Conservation (phyloP, 2,888 invertebrate genomes). For the Agriotes lineatus region DNA sequence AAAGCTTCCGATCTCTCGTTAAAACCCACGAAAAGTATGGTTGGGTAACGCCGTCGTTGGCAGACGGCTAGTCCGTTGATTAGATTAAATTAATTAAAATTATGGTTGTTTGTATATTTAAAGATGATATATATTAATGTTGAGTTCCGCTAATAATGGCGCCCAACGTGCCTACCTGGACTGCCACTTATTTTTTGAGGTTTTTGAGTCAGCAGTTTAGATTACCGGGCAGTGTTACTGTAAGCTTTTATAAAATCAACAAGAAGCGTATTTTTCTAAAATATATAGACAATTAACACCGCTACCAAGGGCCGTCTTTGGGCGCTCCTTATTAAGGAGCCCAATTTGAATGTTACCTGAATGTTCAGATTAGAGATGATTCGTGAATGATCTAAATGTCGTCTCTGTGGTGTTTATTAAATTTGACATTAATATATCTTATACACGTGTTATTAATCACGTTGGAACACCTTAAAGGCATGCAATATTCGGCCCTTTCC, state of each 20-base stretch:
- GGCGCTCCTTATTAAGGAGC: constrained; percentile 28
- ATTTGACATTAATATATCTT: constrained; percentile 20
- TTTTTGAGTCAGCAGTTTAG: neutral
- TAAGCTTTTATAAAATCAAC: neutral
- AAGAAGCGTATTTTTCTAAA: constrained; percentile 14
- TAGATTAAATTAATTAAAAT: constrained; percentile 23
- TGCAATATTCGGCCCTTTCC: neutral
- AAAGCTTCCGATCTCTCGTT: constrained; percentile 87
- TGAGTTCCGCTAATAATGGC: constrained; percentile 30
- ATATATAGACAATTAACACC: neutral
- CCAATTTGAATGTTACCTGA: constrained; percentile 45
- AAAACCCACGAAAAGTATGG: constrained; percentile 93
- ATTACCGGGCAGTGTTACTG: neutral
- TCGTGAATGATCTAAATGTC: constrained; percentile 37
- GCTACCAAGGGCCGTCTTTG: neutral
- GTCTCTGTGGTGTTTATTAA: constrained; percentile 35
- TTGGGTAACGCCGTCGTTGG: constrained; percentile 89
- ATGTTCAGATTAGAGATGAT: constrained; percentile 43
- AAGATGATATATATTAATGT: constrained; percentile 27
- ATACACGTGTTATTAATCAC: constrained; percentile 8
- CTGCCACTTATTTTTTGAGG: too few species aligned
- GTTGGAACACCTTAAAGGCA: constrained; percentile 9
- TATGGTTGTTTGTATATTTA: constrained; percentile 38
- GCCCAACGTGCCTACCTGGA: constrained; percentile 18
- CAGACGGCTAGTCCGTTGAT: constrained; percentile 76